Base-by-base conservation (phyloP, 2,797 vertebrate species). In the Manis javanica region DNA sequence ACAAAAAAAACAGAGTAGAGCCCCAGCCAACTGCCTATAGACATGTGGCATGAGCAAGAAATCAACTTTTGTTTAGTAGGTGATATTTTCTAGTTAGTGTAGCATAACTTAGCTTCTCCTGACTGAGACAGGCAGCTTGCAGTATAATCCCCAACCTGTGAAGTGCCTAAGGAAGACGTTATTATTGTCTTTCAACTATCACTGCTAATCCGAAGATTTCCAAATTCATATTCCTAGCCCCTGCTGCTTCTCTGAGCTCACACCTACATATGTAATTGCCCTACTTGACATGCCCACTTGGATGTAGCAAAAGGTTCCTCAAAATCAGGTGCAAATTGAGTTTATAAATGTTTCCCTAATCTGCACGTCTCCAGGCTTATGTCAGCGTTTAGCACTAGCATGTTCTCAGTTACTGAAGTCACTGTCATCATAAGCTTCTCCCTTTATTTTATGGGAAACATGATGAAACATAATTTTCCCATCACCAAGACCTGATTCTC, bases 91-190 rank as follows among this genome's bases (percentile, higher is more conserved):
- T 57, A 24, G 18, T 63, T 85, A 72, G 14, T 51, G 7, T n/a
- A 85, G 31, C 61, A 46, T 57, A 87, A 90, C 11, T 51, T 91
- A 91, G 49, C 16, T 91, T 87, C n/a, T 59, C n/a, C 42, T 95
- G 61, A 21, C n/a, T 88, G 78, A 93, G 68, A 55, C 21, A 77
- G 68, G 55, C 12, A 85, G 31, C 49, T 87, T 96, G 39, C 4
- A 61, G 64, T 75, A 81, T 82, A 79, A 64, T 94, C 11, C 10
- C 46, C 11, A 71, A 37, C 14, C 24, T 53, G 7, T 72, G 39
- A 66, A 55, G 46, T 31, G 2, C 34, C 2, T 53, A 75, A 75
- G 72, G 59, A 86, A 63, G 39, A 31, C 59, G 66, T 42, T 71
- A 78, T 77, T 74, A 64, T 29, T 15, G 77, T 61, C 37, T 86